Conservation (phyloP, 2,797 vertebrate genomes). For the Prionace glauca region DNA sequence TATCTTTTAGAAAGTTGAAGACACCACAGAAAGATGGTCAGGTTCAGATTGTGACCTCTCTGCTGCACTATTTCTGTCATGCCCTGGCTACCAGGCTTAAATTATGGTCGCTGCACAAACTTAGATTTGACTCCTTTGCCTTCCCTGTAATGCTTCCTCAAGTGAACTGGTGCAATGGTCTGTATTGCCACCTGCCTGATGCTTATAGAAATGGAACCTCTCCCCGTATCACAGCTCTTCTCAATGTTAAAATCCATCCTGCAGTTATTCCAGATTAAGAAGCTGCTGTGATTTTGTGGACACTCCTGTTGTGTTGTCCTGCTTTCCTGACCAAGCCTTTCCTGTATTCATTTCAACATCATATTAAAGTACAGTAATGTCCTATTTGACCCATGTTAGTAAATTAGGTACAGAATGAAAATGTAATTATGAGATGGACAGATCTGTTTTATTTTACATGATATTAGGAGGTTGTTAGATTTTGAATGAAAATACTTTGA, state of each 20-base stretch:
- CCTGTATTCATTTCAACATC: neutral
- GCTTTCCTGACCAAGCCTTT: neutral
- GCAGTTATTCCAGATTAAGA: neutral
- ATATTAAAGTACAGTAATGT: neutral
- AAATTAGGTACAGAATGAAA: neutral
- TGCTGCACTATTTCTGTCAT: neutral
- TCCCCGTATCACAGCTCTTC: neutral
- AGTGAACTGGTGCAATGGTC: neutral
- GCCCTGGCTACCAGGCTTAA: neutral
- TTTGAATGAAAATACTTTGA: neutral
- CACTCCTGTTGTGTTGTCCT: neutral
- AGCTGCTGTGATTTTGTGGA: neutral
- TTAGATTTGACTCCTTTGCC: neutral
- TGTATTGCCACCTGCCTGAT: neutral
- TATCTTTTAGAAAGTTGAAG: neutral
- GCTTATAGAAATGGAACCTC: neutral
- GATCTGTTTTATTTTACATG: neutral
- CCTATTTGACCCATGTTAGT: neutral
- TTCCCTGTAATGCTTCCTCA: neutral
- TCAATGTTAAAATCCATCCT: neutral
- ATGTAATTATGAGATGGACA: neutral
- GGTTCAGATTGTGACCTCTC: neutral
- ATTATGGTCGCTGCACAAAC: neutral
- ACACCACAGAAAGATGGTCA: neutral
- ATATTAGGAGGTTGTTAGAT: neutral